Evolutionary conservation across 2,888 invertebrate genomes (phyloP).

Genomic region (Eulithis prunata): DNA sequence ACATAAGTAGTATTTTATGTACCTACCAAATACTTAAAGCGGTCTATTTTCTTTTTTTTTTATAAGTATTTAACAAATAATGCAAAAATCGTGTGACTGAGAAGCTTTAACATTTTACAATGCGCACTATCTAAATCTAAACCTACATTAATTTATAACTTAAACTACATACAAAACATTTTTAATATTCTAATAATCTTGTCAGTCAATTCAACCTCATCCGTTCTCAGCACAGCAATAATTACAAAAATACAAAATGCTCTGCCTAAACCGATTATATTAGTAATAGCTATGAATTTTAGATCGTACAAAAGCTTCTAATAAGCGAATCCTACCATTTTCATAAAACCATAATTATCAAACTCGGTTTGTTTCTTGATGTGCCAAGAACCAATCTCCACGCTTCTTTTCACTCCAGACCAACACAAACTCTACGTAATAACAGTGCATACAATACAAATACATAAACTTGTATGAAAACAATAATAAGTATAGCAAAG

Average conservation of each 20-base stretch:
- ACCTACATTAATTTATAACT: conserved; percentile 52
- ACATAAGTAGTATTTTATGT: no score
- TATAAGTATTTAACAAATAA: conserved; percentile 29
- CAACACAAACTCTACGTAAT: conserved; percentile 41
- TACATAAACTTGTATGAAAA: conserved; percentile 44
- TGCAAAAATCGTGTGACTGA: conserved; percentile 61
- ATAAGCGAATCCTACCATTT: conserved; percentile 24
- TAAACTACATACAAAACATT: conserved; percentile 71
- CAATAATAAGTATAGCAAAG: conserved; percentile 43
- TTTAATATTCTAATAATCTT: conserved; percentile 64
- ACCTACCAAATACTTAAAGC: no score
- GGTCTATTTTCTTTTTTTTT: no score
- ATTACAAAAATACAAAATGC: conserved; percentile 39
- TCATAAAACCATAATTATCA: conserved; percentile 23
- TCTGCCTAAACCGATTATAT: conserved; percentile 30
- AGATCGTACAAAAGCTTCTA: conserved; percentile 39
- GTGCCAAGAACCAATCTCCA: conserved; percentile 66
- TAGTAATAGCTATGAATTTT: conserved; percentile 9
- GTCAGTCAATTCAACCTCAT: conserved; percentile 75
- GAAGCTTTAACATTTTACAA: conserved; percentile 63
- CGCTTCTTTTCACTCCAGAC: conserved; percentile 52
- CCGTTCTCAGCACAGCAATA: conserved; percentile 70
- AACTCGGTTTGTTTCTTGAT: conserved; percentile 43
- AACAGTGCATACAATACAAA: conserved; percentile 35
- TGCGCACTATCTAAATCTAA: conserved; percentile 70